Evolutionary conservation across 2,797 vertebrate genomes (phyloP), one percentile per base, ranked within the genome.

Genomic region (Tokudaia muenninki): DNA sequence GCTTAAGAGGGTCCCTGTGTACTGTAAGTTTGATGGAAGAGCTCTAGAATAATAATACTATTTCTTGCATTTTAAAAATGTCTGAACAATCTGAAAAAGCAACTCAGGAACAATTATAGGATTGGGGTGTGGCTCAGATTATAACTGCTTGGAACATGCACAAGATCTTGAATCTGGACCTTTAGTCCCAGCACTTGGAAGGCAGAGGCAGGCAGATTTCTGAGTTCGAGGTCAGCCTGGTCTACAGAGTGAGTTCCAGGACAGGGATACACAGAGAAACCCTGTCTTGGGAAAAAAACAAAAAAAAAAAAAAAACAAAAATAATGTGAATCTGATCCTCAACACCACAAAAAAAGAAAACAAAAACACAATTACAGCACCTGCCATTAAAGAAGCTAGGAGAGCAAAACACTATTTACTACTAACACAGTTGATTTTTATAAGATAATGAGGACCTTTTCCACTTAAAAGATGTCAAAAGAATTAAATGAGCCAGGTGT

Each of bases 401-500:
- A 44, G 81, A 87, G 72, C 31, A 70, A 55, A 80, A 88, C 24
- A 92, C 84, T 55, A 95, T 67, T 41, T 83, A 37, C 29, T 96
- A 82, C 92, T 91, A 95, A 87, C 19, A 72, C 5, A 92, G 47
- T n/a, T 92, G 31, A 91, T 89, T 96, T 97, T 77, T 90, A 2
- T 65, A 92, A 94, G 17, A 26, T 61, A 93, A 89, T 81, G 70
- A 87, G 83, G 19, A 65, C 50, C 77, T 95, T 78, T 16, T 80
- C n/a, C 74, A 75, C n/a, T 87, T 87, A 90, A 91, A 72, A 89
- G 95, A 0, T 94, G 24, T 94, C 75, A 94, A 87, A 95, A 96
- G 44, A 41, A 93, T 83, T 95, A 90, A 77, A 80, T 70, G 7
- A 95, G 63, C 91, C 65, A 87, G 65, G 6, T 84, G 6, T 65